Evolutionary conservation across 1,140 invertebrate genomes (phyloP), one percentile per base, ranked within the genome.

Genomic region (Plectrocnemia conspersa): DNA sequence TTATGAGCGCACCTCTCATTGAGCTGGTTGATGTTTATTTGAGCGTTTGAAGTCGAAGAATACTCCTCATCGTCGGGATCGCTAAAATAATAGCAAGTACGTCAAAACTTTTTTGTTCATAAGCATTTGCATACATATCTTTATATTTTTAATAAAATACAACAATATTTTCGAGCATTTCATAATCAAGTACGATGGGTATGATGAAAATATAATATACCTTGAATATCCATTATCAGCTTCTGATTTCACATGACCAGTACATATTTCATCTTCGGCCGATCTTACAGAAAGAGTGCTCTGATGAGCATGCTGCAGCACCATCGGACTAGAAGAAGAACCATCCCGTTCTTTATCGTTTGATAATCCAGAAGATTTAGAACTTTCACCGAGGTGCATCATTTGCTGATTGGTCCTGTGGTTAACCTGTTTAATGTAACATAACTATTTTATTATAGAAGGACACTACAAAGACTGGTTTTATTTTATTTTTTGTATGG

Each of bases 141-240:
- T n/a, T n/a, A n/a, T n/a, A n/a, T n/a, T n/a, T n/a, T n/a, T n/a
- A n/a, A n/a, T n/a, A n/a, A n/a, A n/a, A n/a, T n/a, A n/a, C n/a
- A n/a, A n/a, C n/a, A n/a, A n/a, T n/a, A n/a, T n/a, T n/a, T n/a
- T n/a, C n/a, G n/a, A n/a, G n/a, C n/a, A n/a, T n/a, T n/a, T n/a
- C n/a, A n/a, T n/a, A n/a, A n/a, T n/a, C n/a, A n/a, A n/a, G n/a
- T n/a, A n/a, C n/a, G n/a, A n/a, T n/a, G n/a, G n/a, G n/a, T n/a
- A n/a, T n/a, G n/a, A n/a, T n/a, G n/a, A n/a, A n/a, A n/a, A n/a
- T n/a, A n/a, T n/a, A n/a, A n/a, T n/a, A 18, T 40, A 61, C 55
- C 59, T 61, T 18, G 59, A 61, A 40, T 61, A 61, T 25, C 55
- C 59, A 47, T 58, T 61, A 41, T 61, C 59, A 10, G 54, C 52